phyloP scores from a whole-genome alignment of 2,797 vertebrate genomes.

The Nothura maculosa region DNA sequence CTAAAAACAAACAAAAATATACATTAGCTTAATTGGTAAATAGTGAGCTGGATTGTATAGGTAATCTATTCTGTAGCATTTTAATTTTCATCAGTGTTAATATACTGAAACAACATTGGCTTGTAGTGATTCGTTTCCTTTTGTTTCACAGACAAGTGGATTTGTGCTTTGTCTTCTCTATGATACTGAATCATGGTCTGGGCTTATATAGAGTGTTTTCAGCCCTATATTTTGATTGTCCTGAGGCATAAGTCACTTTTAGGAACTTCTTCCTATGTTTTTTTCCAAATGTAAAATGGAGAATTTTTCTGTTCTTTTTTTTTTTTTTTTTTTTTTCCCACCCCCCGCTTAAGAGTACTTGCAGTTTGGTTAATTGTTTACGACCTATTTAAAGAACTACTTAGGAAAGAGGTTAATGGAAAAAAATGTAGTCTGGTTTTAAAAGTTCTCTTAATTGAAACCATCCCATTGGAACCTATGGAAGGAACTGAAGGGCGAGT shows the following conservation, averaged over 20 bases:
- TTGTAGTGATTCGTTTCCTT: neutral
- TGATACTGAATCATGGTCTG: neutral
- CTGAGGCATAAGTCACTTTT: neutral
- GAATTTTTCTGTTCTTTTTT: neutral
- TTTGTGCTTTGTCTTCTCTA: rapidly evolving
- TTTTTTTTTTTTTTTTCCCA: too few species aligned
- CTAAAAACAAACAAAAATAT: neutral
- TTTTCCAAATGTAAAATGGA: neutral
- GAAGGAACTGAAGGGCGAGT: conserved; percentile 18
- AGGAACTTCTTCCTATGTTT: neutral
- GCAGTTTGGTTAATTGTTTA: neutral
- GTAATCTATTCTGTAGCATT: neutral
- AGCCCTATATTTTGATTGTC: neutral
- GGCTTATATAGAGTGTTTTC: neutral
- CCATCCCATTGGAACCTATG: conserved; percentile 7
- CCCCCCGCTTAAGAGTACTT: neutral
- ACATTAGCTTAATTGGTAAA: neutral
- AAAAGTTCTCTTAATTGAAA: conserved; percentile 48
- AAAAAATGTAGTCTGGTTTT: neutral
- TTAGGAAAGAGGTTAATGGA: neutral
- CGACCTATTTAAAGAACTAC: neutral
- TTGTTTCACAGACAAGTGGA: neutral
- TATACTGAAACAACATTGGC: neutral
- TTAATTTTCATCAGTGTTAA: neutral
- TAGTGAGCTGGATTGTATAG: neutral